phyloP scores from a whole-genome alignment of 2,797 vertebrate species.

The Anniella stebbinsi region DNA sequence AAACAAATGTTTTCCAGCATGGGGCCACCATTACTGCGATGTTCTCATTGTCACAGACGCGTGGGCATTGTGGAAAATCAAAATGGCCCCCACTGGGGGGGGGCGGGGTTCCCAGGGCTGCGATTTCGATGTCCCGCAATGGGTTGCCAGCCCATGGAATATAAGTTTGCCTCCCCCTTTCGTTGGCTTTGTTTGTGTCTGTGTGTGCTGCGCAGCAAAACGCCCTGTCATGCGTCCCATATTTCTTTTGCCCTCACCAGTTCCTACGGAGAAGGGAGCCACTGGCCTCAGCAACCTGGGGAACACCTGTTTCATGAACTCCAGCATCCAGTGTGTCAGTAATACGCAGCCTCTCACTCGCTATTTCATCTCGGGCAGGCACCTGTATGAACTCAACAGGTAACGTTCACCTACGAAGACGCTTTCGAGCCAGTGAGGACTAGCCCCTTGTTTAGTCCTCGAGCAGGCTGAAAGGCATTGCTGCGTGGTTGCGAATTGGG shows the following conservation, averaged over 20 bases:
- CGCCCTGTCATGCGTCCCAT: too few species aligned
- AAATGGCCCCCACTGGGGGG: neutral
- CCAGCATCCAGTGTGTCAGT: constrained; percentile 99
- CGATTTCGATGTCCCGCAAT: neutral
- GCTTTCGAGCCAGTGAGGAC: neutral
- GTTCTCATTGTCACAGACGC: too few species aligned
- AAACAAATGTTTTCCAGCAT: neutral
- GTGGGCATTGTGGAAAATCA: neutral
- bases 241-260: constrained; percentile 77
- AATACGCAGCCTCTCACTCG: constrained; percentile 96
- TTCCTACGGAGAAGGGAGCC: constrained; percentile 98
- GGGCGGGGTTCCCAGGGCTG: neutral
- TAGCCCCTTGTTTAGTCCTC: too few species aligned
- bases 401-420: constrained; percentile 53
- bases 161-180: too few species aligned
- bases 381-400: constrained; percentile 99
- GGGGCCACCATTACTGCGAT: neutral
- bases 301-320: constrained; percentile 99
- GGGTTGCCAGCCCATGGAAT: too few species aligned
- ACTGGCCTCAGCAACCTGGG: constrained; percentile 98
- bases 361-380: constrained; percentile 97
- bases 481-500: too few species aligned
- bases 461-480: too few species aligned
- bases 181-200: too few species aligned
- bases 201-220: too few species aligned